Conservation (phyloP, 2,888 invertebrate genomes). For the Rotaria magnacalcarata region DNA sequence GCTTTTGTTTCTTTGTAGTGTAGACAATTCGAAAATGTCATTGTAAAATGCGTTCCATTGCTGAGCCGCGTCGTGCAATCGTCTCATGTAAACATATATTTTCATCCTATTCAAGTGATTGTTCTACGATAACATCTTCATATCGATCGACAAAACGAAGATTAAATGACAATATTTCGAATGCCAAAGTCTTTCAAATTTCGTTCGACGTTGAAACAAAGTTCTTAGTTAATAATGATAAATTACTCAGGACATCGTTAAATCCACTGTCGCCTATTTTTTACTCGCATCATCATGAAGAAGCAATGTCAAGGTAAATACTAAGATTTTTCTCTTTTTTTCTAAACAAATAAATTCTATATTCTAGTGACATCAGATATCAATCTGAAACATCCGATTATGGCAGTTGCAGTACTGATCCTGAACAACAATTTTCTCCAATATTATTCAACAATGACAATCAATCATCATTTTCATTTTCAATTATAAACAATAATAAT, state of each 20-base stretch:
- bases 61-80: neutral
- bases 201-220: neutral
- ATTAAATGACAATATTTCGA: neutral
- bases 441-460: neutral
- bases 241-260: neutral
- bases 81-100: slow-evolving; percentile 1
- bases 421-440: neutral
- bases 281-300: neutral
- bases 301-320: neutral
- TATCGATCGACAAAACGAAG: neutral
- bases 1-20: neutral
- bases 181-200: neutral
- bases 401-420: neutral
- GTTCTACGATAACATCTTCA: neutral
- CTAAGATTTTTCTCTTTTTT: too few species aligned
- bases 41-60: neutral
- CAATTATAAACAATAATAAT: neutral
- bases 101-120: neutral
- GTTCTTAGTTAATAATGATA: neutral
- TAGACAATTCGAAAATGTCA: neutral
- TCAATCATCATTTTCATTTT: neutral
- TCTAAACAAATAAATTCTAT: neutral
- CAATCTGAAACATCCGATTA: neutral
- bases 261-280: neutral
- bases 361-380: neutral